Base-by-base conservation (phyloP, 1,140 invertebrate species). In the Bombus ignitus region DNA sequence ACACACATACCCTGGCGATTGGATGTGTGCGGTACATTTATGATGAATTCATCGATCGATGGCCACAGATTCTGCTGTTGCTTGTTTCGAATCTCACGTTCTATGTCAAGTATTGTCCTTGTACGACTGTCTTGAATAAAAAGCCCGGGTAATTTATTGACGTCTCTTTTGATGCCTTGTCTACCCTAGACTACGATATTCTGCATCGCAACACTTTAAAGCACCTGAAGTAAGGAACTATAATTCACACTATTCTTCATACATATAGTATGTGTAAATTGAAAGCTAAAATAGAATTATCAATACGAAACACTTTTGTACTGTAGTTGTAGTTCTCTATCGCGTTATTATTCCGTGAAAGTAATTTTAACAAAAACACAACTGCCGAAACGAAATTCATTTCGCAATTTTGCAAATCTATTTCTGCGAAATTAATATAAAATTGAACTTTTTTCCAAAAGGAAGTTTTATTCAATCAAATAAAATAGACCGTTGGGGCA, bases 31-130 rank as follows among this genome's bases (percentile, higher is more conserved):
- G 13, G 42, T 39, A 70, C n/a, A 70, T 35, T 68, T 42, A 83
- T 25, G 39, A 35, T 6, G 39, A 75, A 75, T 47, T 37, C 28
- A 81, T 72, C 35, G 79, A 80, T 70, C 42, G 70, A 82, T 18
- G 42, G 22, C 44, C 39, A 74, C 57, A 28, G 71, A 47, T 74
- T 65, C 71, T 25, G 37, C 15, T 25, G 37, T 62, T 62, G 39
- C 5, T 47, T 35, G 3, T 28, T 47, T 70, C 25, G 10, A 25
- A 47, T n/a, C 39, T 72, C 35, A 18, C 28, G 28, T 42, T 42
- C 39, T 59, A 25, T 25, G 18, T 53, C 47, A 53, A 53, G 47
- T 53, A 53, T 53, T 70, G 32, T 32, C 28, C 13, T 39, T 77
- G 10, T 25, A 39, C 22, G 35, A 25, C 25, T 4, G 4, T 39